Base-by-base conservation (phyloP, 2,888 invertebrate species). In the Buathra laborator region DNA sequence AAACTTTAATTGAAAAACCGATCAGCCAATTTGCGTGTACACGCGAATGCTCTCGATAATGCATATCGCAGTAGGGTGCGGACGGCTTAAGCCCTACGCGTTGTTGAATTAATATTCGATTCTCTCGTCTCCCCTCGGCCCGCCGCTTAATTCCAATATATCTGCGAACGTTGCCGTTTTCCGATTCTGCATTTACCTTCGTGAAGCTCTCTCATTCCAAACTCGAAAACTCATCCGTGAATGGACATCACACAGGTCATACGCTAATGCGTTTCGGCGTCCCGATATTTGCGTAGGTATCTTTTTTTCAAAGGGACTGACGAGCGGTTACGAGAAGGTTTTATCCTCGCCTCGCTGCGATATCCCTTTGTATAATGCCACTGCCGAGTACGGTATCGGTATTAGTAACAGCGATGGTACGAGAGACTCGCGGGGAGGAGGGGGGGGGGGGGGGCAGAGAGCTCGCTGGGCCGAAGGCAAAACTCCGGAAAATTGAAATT, bases 401-500 rank as follows among this genome's bases (percentile, higher is more conserved):
- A 76, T 86, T 74, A 84, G 81, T 62, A 59, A 70, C 48, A 32
- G 67, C 29, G 48, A 2, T 29, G 51, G 72, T 43, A 37, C 37
- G 71, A 67, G 64, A 9, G 64, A 48, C 12, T 14, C 24, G 44
- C 12, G 70, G 44, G 53, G 46, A 75, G 82, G 59, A 37, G 59
- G 46, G 78, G 82, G 59, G 44, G 59, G 3, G 24, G 1, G 24
- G 24, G 24, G 53, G 78, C 80, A 53, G 53, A 76, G 83, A 83
- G 70, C 75, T 84, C 87, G 86, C 82, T 87, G 88, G 88, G 89
- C 89, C 88, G 89, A 89, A 92, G 90, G 92, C 91, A 92, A 92
- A 93, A 93, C 92, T 92, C 90, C 90, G 93, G 91, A 93, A 93
- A 93, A 93, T 93, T 93, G 93, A 93, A 93, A 93, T 93, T 93